Evolutionary conservation across 2,113 vertebrate species (phyloP), one percentile per base, ranked within the genome.

Genomic region (Euleptes europaea): DNA sequence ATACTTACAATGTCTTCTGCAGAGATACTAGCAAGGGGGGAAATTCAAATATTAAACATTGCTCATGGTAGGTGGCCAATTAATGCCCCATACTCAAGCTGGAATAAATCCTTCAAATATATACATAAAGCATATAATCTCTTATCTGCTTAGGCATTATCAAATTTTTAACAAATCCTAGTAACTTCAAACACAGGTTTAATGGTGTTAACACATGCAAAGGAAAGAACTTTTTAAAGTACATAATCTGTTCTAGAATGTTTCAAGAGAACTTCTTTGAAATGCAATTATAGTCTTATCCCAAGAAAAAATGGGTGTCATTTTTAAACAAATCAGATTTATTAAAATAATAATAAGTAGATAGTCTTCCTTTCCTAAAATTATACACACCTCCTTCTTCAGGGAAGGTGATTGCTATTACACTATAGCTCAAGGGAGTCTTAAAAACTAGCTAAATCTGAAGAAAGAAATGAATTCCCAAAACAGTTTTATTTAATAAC

Each of bases 121-220:
- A 96, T 96, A 97, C 92, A 95, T 96, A 95, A 96, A 96, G 94
- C 92, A 94, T 96, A 96, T 96, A 97, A 97, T 97, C 97, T 97
- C 96, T 97, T 97, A 97, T 97, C 97, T 97, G 86, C 96, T 97
- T 95, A 96, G 94, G 96, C 95, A 96, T 96, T 97, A 97, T 97
- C 95, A 97, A 96, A 97, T 97, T 97, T 96, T 97, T 97, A 95
- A 96, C 95, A 95, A 97, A 97, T 97, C 96, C 96, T 92, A 93
- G 93, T 88, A 94, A 97, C 96, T 97, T 97, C 96, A 97, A 97
- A 97, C 96, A 96, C 94, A 92, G 94, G 87, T 97, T 96, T 96
- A 96, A 96, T 95, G 91, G 92, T 82, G 91, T 92, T 96, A 95
- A 96, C 96, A 96, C 95, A 96, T 94, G 95, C 95, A 94, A 95